A percentile compares a stretch with the other conserved stretches of the same genome.
Conservation (phyloP, 2,113 vertebrate genomes). For the Syrmaticus mikado region DNA sequence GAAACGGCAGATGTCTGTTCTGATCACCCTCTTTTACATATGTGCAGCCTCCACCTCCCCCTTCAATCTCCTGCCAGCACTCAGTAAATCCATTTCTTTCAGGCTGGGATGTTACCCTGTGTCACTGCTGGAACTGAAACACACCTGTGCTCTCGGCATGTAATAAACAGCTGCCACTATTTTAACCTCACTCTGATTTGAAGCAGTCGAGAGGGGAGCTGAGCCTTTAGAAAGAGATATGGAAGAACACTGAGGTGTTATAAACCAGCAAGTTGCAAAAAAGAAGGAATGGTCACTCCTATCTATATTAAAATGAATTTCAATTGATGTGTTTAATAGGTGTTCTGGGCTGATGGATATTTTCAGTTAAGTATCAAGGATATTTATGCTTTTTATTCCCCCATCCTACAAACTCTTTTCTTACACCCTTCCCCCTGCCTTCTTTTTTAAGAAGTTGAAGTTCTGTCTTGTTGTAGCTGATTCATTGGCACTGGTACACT, state of each 20-base stretch:
- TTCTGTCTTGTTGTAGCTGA: background rate
- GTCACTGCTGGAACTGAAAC: background rate
- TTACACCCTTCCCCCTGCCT: background rate
- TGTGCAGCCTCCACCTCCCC: background rate
- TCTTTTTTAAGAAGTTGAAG: background rate
- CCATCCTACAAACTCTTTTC: background rate
- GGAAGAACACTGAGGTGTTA: background rate
- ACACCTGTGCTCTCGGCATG: slow-evolving; percentile 8
- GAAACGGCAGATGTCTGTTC: background rate
- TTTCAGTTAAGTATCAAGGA: background rate
- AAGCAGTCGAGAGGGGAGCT: background rate
- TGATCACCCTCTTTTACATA: background rate
- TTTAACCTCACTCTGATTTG: background rate
- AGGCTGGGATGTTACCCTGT: background rate
- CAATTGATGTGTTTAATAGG: background rate
- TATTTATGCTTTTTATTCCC: fast-evolving
- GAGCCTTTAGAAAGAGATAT: background rate
- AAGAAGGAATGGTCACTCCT: background rate
- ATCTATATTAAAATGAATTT: background rate
- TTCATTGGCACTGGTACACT: background rate
- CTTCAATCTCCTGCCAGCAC: background rate
- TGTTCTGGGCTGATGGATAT: background rate
- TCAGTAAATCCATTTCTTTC: background rate
- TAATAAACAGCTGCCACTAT: background rate
- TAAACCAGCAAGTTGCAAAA: background rate